A percentile compares a stretch with the other conserved stretches of the same genome.
phyloP scores from a whole-genome alignment of 2,113 vertebrate genomes.

The Marmota monax region DNA sequence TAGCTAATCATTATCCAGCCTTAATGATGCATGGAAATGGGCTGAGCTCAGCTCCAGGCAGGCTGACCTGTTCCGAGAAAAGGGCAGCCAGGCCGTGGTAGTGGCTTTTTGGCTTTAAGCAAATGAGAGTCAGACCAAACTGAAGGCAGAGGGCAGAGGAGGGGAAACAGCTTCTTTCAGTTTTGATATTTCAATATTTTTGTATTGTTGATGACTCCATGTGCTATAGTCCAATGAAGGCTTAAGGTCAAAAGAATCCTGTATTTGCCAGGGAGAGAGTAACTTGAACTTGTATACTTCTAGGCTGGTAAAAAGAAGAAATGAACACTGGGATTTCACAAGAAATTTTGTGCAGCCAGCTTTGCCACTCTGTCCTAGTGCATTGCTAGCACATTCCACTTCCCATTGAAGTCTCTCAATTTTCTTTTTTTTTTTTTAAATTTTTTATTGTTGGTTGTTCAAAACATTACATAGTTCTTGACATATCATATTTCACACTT shows the following conservation, averaged over 20 bases:
- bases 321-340: neutral
- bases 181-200: conserved; percentile 34
- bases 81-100: conserved; percentile 19
- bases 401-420: neutral
- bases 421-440: neutral
- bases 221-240: neutral
- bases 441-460: too few relatives aligned
- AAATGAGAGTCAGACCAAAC: neutral
- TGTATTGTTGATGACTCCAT: neutral
- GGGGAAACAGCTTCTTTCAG: neutral
- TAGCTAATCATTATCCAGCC: conserved; percentile 79
- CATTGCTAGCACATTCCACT: neutral
- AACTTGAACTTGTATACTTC: neutral
- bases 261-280: neutral
- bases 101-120: conserved; percentile 6
- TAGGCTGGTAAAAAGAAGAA: neutral
- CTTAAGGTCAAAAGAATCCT: neutral
- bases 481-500: too few relatives aligned
- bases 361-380: neutral
- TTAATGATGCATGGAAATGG: conserved; percentile 83
- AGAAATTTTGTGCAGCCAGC: neutral
- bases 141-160: neutral
- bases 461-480: too few relatives aligned
- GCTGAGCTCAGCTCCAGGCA: conserved; percentile 74
- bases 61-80: conserved; percentile 59